Evolutionary conservation across 2,888 invertebrate genomes (phyloP).

Genomic region (Diabrotica balteata): DNA sequence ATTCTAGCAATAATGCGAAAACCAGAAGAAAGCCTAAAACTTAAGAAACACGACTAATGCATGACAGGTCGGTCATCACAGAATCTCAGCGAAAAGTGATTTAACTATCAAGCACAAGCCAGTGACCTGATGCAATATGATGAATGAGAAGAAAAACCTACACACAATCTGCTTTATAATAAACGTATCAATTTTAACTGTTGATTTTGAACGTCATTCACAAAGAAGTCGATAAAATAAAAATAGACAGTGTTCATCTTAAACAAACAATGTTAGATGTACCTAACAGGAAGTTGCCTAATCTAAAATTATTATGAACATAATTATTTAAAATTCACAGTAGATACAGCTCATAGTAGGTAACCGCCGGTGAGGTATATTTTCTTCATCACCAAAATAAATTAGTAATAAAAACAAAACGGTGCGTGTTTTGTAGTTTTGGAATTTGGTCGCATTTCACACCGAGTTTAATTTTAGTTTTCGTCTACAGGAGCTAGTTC

Average conservation of each 20-base stretch:
- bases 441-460: conserved; percentile 33
- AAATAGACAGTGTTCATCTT: background rate
- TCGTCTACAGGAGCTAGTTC: conserved; percentile 17
- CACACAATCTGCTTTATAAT: no score
- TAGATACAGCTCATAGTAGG: conserved; percentile 3
- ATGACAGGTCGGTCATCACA: no score
- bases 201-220: no score
- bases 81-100: no score
- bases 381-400: conserved; percentile 21
- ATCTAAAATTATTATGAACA: conserved; percentile 9
- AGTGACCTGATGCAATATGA: no score
- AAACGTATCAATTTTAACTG: no score
- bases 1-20: no score
- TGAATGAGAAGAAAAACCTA: no score
- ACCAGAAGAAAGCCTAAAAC: no score
- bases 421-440: conserved; percentile 26
- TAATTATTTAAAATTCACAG: background rate
- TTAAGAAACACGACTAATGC: no score
- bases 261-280: background rate
- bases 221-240: background rate
- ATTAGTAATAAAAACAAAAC: conserved; percentile 29
- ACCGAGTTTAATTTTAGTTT: conserved; percentile 32
- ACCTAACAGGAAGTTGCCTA: conserved; percentile 9
- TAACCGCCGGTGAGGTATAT: conserved; percentile 9
- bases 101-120: no score